These are phyloP conservation scores for Buphagus erythrorhynchus DNA, from an alignment of 2,797 vertebrate species.

Conservation along the genomic window DNA sequence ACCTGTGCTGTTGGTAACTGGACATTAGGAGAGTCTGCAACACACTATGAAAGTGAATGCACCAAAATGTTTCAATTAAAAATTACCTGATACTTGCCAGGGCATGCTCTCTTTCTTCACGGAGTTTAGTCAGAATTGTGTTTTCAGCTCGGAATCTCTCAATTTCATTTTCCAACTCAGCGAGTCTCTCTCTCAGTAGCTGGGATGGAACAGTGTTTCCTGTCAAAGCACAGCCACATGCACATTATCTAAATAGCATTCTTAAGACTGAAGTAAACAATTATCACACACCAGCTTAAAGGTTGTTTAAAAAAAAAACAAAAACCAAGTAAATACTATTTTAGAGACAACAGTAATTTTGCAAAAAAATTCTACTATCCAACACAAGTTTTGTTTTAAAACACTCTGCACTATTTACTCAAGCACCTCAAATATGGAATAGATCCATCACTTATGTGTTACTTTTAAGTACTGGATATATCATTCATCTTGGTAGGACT, in stretches of 20 bases:
- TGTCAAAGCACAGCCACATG: constrained; percentile 29
- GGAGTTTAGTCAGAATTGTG: constrained; percentile 81
- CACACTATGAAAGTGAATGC: accelerated
- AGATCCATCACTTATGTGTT: neutral
- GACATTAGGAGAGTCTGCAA: neutral
- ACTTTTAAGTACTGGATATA: neutral
- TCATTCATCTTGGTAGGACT: neutral
- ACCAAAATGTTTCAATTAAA: neutral
- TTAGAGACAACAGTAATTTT: neutral
- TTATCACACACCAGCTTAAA: neutral
- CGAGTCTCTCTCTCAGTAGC: constrained; percentile 86
- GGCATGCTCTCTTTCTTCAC: constrained; percentile 84
- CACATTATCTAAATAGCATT: neutral
- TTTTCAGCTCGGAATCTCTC: constrained; percentile 93
- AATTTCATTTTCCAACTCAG: constrained; percentile 91
- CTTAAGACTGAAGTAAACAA: neutral
- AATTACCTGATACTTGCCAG: constrained; percentile 86
- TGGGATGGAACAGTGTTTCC: constrained; percentile 79
- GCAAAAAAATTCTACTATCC: neutral
- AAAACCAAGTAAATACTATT: neutral
- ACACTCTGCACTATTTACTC: neutral
- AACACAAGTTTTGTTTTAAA: neutral
- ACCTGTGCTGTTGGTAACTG: neutral
- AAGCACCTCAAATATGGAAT: neutral
- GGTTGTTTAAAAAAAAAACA: neutral